Percentiles rank a stretch among this genome's conserved stretches.
Conservation (phyloP, 2,888 invertebrate species). For the Drosophila pseudotalamancana region DNA sequence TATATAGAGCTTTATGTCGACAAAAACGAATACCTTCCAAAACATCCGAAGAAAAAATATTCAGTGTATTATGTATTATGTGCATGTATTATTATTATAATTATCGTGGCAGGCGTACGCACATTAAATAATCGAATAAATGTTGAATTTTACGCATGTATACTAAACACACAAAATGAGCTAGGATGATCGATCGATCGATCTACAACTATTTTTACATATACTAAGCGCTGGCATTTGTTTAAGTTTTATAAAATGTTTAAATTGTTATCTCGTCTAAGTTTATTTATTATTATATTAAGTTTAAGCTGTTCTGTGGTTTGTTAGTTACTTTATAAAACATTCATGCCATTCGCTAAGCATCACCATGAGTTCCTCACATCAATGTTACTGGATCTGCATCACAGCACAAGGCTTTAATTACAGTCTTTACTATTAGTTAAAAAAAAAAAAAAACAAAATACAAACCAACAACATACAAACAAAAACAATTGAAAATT, state of each 20-base stretch:
- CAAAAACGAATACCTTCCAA: slow-evolving; percentile 36
- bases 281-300: slow-evolving; percentile 68
- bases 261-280: slow-evolving; percentile 60
- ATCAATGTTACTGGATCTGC: slow-evolving; percentile 53
- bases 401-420: slow-evolving; percentile 42
- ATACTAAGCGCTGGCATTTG: slow-evolving; percentile 58
- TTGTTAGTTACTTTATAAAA: slow-evolving; percentile 67
- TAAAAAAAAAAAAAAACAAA: neutral
- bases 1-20: slow-evolving; percentile 51
- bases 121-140: slow-evolving; percentile 75
- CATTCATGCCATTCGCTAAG: slow-evolving; percentile 39
- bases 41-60: slow-evolving; percentile 21
- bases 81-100: slow-evolving; percentile 59
- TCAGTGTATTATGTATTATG: slow-evolving; percentile 52
- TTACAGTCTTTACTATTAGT: slow-evolving; percentile 44
- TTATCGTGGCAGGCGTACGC: slow-evolving; percentile 36
- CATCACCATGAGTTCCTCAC: slow-evolving; percentile 71
- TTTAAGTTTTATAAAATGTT: slow-evolving; percentile 65
- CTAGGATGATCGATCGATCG: slow-evolving; percentile 10
- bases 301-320: slow-evolving; percentile 48
- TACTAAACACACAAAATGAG: slow-evolving; percentile 42
- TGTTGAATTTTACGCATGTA: slow-evolving; percentile 74
- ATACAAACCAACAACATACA: too few species aligned
- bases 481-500: slow-evolving; percentile 49
- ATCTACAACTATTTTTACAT: slow-evolving; percentile 18